These are phyloP conservation scores for Arothron firmamentum DNA, from an alignment of 2,113 vertebrate genomes.

Conservation along the genomic window DNA sequence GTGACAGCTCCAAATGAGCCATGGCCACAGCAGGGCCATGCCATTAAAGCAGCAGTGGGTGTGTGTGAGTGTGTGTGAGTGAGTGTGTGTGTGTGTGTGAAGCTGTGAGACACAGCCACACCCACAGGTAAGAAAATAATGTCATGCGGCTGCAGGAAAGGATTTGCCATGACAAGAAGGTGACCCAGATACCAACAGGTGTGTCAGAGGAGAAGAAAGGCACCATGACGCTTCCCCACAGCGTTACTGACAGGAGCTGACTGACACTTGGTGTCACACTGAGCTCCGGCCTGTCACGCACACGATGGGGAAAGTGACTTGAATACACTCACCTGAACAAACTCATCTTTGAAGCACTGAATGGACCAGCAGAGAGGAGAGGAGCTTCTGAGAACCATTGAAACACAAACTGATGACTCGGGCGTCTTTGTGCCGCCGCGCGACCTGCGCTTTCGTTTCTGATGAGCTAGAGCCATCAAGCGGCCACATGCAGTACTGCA, in stretches of 20 bases:
- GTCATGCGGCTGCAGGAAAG: slow-evolving; percentile 4
- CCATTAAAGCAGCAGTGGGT: slow-evolving; percentile 6
- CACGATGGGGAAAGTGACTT: neutral
- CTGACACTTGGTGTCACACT: slow-evolving; percentile 2
- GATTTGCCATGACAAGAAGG: slow-evolving; percentile 41
- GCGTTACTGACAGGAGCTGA: neutral
- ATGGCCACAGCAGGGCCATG: slow-evolving; percentile 21
- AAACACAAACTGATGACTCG: neutral
- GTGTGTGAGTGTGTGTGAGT: neutral
- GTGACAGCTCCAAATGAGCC: slow-evolving; percentile 19
- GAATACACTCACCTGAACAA: slow-evolving; percentile 9
- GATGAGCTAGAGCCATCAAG: slow-evolving; percentile 52
- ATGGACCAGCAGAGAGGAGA: neutral
- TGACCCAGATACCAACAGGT: slow-evolving; percentile 47
- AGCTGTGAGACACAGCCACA: neutral
- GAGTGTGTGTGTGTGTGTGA: neutral
- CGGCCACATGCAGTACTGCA: slow-evolving; percentile 30
- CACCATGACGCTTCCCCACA: slow-evolving; percentile 16
- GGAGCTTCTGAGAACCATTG: neutral
- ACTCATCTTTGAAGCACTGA: slow-evolving; percentile 6
- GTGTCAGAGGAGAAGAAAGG: slow-evolving; percentile 22
- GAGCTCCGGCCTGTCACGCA: neutral
- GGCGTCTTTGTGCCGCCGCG: neutral
- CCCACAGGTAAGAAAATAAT: neutral
- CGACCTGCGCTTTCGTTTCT: neutral